Percentiles rank a stretch among this genome's conserved stretches.
Conservation (phyloP, 1,140 invertebrate species). For the Cydia splendana region DNA sequence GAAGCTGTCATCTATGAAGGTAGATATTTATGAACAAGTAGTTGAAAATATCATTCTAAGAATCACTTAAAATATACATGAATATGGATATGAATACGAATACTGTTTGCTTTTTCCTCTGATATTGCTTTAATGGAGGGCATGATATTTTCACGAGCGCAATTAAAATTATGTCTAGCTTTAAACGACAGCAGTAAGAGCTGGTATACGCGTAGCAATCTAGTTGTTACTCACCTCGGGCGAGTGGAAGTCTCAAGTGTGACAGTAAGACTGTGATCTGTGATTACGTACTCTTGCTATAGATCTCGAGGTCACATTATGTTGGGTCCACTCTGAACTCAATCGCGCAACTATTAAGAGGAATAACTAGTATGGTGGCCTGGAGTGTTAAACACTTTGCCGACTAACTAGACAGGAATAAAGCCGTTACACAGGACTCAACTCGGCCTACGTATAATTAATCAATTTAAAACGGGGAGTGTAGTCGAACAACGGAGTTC, state of each 20-base stretch:
- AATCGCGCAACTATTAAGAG: background rate
- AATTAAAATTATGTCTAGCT: background rate
- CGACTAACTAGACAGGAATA: constrained; percentile 11
- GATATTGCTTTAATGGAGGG: background rate
- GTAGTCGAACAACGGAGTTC: background rate
- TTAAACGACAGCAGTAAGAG: background rate
- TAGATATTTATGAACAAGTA: too few relatives aligned
- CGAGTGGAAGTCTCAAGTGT: background rate
- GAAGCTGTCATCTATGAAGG: too few relatives aligned
- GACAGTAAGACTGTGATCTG: background rate
- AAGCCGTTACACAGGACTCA: background rate
- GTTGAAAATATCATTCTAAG: too few relatives aligned
- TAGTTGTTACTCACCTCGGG: background rate
- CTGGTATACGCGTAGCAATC: background rate
- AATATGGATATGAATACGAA: background rate
- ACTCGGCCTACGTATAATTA: constrained; percentile 6
- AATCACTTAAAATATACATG: too few relatives aligned
- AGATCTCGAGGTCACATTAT: background rate
- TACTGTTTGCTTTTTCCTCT: background rate
- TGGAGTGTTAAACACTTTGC: constrained; percentile 25
- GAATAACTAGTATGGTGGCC: background rate
- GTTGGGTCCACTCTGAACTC: background rate
- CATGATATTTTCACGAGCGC: background rate
- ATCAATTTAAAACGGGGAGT: constrained; percentile 20
- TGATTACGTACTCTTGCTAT: background rate